Conservation (phyloP, 2,797 vertebrate genomes). For the Neosalanx taihuensis region DNA sequence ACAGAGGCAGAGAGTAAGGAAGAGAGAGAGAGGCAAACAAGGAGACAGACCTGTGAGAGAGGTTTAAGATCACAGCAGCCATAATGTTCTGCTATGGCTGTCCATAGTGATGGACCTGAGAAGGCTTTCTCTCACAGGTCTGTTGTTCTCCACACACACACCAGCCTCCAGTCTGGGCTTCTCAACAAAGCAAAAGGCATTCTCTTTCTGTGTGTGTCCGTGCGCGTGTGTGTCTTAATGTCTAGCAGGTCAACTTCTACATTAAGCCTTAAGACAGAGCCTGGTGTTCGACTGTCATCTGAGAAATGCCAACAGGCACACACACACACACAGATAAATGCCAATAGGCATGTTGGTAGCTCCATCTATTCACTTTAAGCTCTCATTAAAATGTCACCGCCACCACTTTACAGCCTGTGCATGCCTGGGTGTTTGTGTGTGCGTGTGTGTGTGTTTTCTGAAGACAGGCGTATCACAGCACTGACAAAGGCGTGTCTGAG, state of each 20-base stretch:
- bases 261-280: not conserved
- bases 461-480: too few relatives aligned
- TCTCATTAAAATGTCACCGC: not conserved
- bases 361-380: not conserved
- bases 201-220: not conserved
- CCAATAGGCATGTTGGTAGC: not conserved
- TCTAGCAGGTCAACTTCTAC: slow-evolving; percentile 2
- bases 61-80: too few relatives aligned
- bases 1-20: not conserved
- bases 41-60: not conserved
- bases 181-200: not conserved
- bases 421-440: not conserved
- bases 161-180: not conserved
- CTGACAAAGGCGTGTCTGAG: not conserved
- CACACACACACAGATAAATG: not conserved
- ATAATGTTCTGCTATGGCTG: too few relatives aligned
- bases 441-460: not conserved
- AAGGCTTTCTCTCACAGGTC: not conserved
- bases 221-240: not conserved
- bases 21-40: not conserved
- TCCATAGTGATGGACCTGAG: not conserved
- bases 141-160: not conserved
- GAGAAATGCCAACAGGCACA: slow-evolving; percentile 12
- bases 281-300: not conserved
- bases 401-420: not conserved